Evolutionary conservation across 2,888 invertebrate species (phyloP), one percentile per base, ranked within the genome.

Genomic region (Calliphora vomitoria): DNA sequence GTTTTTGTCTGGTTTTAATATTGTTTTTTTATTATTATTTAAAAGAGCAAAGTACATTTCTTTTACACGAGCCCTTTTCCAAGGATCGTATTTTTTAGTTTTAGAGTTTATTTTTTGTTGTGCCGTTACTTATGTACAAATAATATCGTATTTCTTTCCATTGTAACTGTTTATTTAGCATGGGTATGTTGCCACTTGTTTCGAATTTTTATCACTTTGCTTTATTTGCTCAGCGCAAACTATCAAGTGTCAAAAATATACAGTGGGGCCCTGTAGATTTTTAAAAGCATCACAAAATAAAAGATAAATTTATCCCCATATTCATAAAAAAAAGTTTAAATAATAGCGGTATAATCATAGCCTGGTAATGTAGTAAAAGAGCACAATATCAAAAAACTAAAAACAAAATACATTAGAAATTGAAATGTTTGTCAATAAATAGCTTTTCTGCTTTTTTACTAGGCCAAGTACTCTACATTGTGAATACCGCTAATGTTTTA

Each of bases 151-250:
- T 87, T 87, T 84, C 87, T 20, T 71, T 82, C 69, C 62, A 58
- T 85, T 82, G 69, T 78, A 82, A 87, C 53, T 60, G 66, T 76
- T 75, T 64, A 64, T 35, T 81, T 79, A 60, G 62, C 66, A 68
- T 72, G 72, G 74, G 79, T 80, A 71, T 71, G 68, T 75, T 89
- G 80, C 41, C 68, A 82, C 82, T 78, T 89, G 87, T 89, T 90
- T 89, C 10, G 13, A 20, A 5, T 74, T 87, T 82, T 88, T 82
- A 75, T 72, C 69, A 76, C 41, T 82, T 58, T 47, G 74, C 18
- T 66, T 85, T 86, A 78, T 86, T 90, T 89, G 90, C 89, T 78
- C 86, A 71, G 88, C 86, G 90, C 8, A 76, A 76, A 74, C 82
- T 86, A 86, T 82, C 78, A 66, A 80, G 69, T 86, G 75, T 71